Base-by-base conservation (phyloP, 2,113 vertebrate genomes). In the Sebastes schlegelii region DNA sequence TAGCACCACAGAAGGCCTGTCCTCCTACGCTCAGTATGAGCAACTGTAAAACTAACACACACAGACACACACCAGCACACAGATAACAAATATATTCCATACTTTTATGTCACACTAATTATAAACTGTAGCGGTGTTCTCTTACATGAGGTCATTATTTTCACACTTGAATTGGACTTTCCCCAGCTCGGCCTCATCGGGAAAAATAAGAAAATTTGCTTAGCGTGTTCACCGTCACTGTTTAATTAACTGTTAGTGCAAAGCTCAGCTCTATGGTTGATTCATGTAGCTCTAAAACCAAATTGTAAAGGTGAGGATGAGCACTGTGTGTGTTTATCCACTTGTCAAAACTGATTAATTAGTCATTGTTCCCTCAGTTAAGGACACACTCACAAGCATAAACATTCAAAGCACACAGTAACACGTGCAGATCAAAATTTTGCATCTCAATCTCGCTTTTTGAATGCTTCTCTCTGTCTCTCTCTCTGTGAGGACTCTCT, bases 1-100 rank as follows among this genome's bases (percentile, higher is more conserved):
- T 94, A 69, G 80, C 92, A 83, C 81, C 91, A 92, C 93, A 94
- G 93, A 94, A 93, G 92, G 92, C 84, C 58, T 49, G 43, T 89
- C 92, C 91, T 88, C 93, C 92, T 81, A 94, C 93, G 89, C 90
- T 93, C 93, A 90, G 89, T 89, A 91, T 89, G 93, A 92, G 89
- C 86, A 88, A 88, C 89, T 87, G 71, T 86, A 86, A 82, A 85
- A 60, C 87, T 73, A 80, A 82, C 74, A 75, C 69, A 12, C 78
- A 72, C 65, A 69, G 54, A 49, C 49, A 82, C 57, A 58, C 64
- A 84, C 79, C 10, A 52, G 46, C 67, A 73, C 75, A 76, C 82
- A 65, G 10, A 48, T 10, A 52, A 54, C 48, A 74, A 65, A 65
- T 19, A 45, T 48, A 46, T 65, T 26, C 74, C 21, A 49, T 81